Evolutionary conservation across 2,113 vertebrate genomes (phyloP).

Genomic region (Eretmochelys imbricata): DNA sequence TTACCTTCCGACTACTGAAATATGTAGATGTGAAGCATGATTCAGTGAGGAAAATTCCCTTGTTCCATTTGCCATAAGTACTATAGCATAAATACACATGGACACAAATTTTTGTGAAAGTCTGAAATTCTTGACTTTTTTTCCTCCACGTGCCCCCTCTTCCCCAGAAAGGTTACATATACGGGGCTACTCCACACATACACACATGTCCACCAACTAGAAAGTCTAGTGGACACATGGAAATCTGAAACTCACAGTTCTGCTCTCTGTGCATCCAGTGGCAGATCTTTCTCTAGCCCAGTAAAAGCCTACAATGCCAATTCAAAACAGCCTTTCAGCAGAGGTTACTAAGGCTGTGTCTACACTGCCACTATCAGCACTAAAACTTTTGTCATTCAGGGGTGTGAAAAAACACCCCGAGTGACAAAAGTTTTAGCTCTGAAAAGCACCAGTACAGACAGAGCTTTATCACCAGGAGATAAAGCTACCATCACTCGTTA

Average conservation of each 20-base stretch:
- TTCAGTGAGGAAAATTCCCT: neutral
- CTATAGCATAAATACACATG: neutral
- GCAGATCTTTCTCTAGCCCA: neutral
- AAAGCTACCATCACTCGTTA: too few species aligned
- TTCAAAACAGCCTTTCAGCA: neutral
- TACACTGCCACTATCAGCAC: too few species aligned
- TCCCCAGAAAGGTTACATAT: neutral
- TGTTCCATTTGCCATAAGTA: neutral
- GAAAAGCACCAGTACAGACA: too few species aligned
- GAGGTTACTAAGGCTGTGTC: neutral
- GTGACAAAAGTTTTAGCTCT: too few species aligned
- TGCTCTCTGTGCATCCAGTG: neutral
- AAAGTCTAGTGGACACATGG: neutral
- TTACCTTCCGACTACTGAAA: neutral
- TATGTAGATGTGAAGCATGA: neutral
- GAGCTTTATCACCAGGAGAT: too few species aligned
- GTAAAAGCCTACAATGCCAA: neutral
- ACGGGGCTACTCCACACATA: neutral
- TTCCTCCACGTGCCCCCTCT: fast-evolving
- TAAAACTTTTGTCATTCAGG: too few species aligned
- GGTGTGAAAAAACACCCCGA: too few species aligned
- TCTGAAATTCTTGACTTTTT: neutral
- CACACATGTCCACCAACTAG: neutral
- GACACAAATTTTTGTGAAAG: neutral
- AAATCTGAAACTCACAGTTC: neutral